These are phyloP conservation scores for Nothoprocta pentlandii DNA, from an alignment of 2,113 vertebrate genomes.

Conservation along the genomic window DNA sequence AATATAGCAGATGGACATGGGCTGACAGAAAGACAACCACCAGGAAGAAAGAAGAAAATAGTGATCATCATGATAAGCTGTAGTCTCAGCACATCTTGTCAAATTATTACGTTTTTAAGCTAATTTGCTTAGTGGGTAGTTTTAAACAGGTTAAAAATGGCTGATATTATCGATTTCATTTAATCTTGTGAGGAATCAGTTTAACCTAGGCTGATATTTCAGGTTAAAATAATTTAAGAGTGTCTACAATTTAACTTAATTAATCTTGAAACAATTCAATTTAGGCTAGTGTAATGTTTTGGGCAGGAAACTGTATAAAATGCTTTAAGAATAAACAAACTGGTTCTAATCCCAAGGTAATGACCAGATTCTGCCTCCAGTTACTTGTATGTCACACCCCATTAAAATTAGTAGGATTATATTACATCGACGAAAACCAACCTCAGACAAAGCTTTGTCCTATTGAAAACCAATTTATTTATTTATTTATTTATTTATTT, in stretches of 20 bases:
- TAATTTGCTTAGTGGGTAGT: constrained; percentile 26
- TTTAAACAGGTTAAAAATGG: constrained; percentile 47
- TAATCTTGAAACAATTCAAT: constrained; percentile 27
- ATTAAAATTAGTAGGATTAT: constrained; percentile 5
- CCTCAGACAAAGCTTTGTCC: not conserved
- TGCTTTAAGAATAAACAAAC: constrained; percentile 34
- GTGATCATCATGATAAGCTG: not conserved
- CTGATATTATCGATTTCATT: constrained; percentile 46
- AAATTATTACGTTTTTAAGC: constrained; percentile 25
- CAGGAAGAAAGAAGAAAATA: not conserved
- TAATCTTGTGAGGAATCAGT: constrained; percentile 31
- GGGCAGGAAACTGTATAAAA: constrained; percentile 25
- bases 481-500: too few relatives aligned
- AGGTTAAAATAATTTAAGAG: constrained; percentile 35
- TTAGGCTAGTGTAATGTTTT: not conserved
- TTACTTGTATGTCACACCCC: not conserved
- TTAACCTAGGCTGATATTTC: not conserved
- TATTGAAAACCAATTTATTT: not conserved
- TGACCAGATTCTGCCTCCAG: not conserved
- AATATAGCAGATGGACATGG: not conserved
- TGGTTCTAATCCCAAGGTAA: constrained; percentile 24
- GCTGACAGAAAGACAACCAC: not conserved
- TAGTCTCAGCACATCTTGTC: not conserved
- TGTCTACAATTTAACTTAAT: constrained; percentile 24
- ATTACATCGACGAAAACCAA: not conserved